Percentiles rank a stretch among this genome's conserved stretches.
These are phyloP conservation scores for Siniperca undulata DNA, from an alignment of 2,797 vertebrate species.

Conservation along the genomic window DNA sequence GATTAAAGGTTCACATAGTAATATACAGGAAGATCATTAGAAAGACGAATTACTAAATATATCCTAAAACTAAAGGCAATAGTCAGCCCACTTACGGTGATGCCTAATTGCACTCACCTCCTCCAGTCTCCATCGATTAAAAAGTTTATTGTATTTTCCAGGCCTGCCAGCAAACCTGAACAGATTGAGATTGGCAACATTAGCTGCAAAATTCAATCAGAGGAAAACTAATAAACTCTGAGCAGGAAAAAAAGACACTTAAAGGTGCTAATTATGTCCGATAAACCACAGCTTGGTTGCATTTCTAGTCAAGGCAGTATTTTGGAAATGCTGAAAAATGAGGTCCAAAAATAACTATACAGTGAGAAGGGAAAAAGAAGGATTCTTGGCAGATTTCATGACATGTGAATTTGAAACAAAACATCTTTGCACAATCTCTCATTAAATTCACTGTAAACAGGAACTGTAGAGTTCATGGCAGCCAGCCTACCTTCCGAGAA, in stretches of 20 bases:
- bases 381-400: slow-evolving; percentile 38
- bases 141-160: slow-evolving; percentile 99
- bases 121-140: slow-evolving; percentile 98
- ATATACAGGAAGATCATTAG: slow-evolving; percentile 38
- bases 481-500: slow-evolving; percentile 92
- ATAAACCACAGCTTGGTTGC: slow-evolving; percentile 32
- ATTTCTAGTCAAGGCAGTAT: slow-evolving; percentile 22
- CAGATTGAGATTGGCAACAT: slow-evolving; percentile 66
- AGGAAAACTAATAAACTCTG: slow-evolving; percentile 49
- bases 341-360: slow-evolving; percentile 31
- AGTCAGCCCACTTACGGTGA: slow-evolving; percentile 42
- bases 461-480: slow-evolving; percentile 40
- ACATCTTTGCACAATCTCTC: slow-evolving; percentile 39
- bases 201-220: slow-evolving; percentile 71
- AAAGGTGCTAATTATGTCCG: slow-evolving; percentile 39
- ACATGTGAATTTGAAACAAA: slow-evolving; percentile 51
- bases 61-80: slow-evolving; percentile 36
- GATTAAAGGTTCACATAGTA: slow-evolving; percentile 46
- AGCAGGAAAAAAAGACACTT: slow-evolving; percentile 3
- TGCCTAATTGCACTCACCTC: slow-evolving; percentile 89
- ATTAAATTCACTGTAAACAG: slow-evolving; percentile 56
- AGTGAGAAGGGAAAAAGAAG: slow-evolving; percentile 20
- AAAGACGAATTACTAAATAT: slow-evolving; percentile 52
- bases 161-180: slow-evolving; percentile 96
- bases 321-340: slow-evolving; percentile 31